Conservation (phyloP, 2,888 invertebrate species). For the Coremacera marginata region DNA sequence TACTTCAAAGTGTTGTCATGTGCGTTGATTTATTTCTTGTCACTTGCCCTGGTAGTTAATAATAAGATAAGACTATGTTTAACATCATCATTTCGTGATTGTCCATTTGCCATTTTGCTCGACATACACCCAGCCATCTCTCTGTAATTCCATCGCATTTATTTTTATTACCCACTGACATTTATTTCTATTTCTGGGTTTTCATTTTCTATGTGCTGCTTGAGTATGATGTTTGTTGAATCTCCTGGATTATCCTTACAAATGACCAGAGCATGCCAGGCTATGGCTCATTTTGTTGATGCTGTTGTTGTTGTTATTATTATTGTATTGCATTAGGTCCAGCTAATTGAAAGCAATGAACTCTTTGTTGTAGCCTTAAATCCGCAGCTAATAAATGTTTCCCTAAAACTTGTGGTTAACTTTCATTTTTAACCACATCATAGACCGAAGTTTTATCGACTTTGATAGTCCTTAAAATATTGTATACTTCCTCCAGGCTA, state of each 20-base stretch:
- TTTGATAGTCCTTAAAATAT: too few species aligned
- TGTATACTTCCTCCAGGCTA: too few species aligned
- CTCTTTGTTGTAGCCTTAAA: too few species aligned
- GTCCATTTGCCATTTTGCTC: background rate
- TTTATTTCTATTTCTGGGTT: conserved; percentile 66
- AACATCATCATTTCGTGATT: conserved; percentile 3
- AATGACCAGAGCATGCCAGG: conserved; percentile 32
- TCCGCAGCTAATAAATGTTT: too few species aligned
- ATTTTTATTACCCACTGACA: conserved; percentile 68
- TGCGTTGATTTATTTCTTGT: conserved; percentile 20
- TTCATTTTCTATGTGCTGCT: conserved; percentile 49
- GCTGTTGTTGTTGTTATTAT: conserved; percentile 36
- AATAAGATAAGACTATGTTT: conserved; percentile 11
- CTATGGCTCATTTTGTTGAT: conserved; percentile 31
- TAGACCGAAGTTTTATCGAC: too few species aligned
- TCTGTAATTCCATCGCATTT: conserved; percentile 58
- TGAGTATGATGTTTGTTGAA: conserved; percentile 42
- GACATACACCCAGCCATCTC: background rate
- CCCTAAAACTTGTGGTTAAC: too few species aligned
- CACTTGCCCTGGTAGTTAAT: background rate
- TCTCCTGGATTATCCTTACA: conserved; percentile 45
- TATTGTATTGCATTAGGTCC: too few species aligned
- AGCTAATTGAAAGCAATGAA: too few species aligned
- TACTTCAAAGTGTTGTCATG: conserved; percentile 15
- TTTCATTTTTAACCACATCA: too few species aligned